Evolutionary conservation across 1,140 invertebrate genomes (phyloP).

Genomic region (Monomorium pharaonis): DNA sequence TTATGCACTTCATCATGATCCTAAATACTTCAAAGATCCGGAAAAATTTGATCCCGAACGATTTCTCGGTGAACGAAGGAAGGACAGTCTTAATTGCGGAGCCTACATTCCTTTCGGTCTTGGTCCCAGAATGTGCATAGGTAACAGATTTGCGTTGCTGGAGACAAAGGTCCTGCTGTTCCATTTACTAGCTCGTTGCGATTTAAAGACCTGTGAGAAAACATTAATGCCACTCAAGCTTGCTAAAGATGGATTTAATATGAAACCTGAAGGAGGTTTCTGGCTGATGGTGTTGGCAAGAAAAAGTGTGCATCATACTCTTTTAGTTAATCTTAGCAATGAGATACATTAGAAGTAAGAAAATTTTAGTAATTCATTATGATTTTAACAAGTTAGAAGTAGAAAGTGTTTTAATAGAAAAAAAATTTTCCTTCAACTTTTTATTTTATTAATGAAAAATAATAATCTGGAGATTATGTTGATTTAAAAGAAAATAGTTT

Average conservation of each 20-base stretch:
- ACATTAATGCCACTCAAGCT: constrained; percentile 48
- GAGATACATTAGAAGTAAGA: constrained; percentile 24
- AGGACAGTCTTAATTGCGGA: constrained; percentile 78
- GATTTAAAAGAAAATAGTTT: not conserved
- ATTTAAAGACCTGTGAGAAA: constrained; percentile 62
- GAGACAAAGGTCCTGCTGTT: constrained; percentile 73
- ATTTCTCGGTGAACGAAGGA: constrained; percentile 81
- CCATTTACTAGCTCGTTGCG: constrained; percentile 72
- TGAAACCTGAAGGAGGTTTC: constrained; percentile 11
- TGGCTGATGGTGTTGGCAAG: constrained; percentile 22
- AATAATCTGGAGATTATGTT: not conserved
- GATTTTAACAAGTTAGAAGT: not conserved
- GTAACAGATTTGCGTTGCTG: constrained; percentile 76
- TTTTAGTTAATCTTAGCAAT: not conserved
- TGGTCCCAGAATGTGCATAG: constrained; percentile 84
- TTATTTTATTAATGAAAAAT: not conserved
- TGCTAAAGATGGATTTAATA: not conserved
- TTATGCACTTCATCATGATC: constrained; percentile 74
- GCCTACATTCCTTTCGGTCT: constrained; percentile 87
- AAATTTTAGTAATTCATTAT: constrained; percentile 60
- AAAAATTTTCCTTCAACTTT: not conserved
- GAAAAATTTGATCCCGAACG: constrained; percentile 84
- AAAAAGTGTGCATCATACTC: constrained; percentile 3
- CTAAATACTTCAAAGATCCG: constrained; percentile 79
- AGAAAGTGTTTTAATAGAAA: not conserved